A percentile compares a stretch with the other conserved stretches of the same genome.
phyloP scores from a whole-genome alignment of 2,888 invertebrate species.

The Xestia sexstrigata region DNA sequence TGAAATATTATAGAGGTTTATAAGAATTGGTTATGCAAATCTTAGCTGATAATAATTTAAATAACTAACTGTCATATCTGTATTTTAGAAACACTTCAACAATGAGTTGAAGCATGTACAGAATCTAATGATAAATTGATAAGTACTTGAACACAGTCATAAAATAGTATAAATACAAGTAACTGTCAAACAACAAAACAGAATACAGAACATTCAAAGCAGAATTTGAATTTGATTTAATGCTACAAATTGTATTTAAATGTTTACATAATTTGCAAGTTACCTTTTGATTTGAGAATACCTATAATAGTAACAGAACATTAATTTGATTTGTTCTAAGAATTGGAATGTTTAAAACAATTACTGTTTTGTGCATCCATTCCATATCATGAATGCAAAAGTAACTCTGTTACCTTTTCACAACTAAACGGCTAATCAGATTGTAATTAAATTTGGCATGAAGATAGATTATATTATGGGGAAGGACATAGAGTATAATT shows the following conservation, averaged over 20 bases:
- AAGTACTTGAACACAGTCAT: neutral
- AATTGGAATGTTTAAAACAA: neutral
- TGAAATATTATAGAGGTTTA: neutral
- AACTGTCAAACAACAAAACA: too few relatives aligned
- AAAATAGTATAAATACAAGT: conserved; percentile 18
- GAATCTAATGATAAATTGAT: neutral
- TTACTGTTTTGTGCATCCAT: neutral
- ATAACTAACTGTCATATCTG: neutral
- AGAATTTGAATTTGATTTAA: too few relatives aligned
- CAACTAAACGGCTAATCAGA: neutral
- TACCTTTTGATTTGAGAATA: neutral
- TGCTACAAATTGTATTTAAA: conserved; percentile 4
- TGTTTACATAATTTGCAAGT: neutral
- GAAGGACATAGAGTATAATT: neutral
- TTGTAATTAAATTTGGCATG: neutral
- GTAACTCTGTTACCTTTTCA: neutral
- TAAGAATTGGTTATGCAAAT: neutral
- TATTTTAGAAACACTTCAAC: conserved; percentile 1
- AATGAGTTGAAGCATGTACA: neutral
- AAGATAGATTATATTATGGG: neutral
- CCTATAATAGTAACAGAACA: neutral
- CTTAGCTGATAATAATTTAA: neutral
- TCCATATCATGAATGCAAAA: neutral
- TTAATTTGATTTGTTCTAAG: neutral
- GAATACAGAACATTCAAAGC: too few relatives aligned